A percentile compares a stretch with the other conserved stretches of the same genome.
These are phyloP conservation scores for Diadophis punctatus DNA, from an alignment of 2,113 vertebrate genomes.

Conservation along the genomic window DNA sequence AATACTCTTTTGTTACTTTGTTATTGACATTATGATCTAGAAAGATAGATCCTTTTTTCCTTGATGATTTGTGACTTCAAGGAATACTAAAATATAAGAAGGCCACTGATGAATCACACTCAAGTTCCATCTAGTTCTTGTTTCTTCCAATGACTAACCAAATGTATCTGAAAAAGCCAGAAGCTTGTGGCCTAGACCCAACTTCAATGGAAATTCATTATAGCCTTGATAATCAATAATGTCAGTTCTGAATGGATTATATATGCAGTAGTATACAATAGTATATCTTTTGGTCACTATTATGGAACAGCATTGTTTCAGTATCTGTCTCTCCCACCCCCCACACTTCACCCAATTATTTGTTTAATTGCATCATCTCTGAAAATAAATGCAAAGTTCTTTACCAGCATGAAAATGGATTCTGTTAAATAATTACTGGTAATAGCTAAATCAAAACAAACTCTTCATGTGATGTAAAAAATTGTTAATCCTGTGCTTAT, in stretches of 20 bases:
- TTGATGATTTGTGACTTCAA: not conserved
- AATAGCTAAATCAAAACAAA: conserved; percentile 1
- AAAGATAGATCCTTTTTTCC: not conserved
- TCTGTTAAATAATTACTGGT: not conserved
- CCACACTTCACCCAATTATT: not conserved
- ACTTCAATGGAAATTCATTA: not conserved
- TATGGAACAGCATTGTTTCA: not conserved
- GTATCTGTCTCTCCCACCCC: not conserved
- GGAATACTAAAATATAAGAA: not conserved
- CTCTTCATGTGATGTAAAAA: conserved; percentile 13
- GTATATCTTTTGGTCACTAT: not conserved
- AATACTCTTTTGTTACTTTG: not conserved
- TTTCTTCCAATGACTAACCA: not conserved
- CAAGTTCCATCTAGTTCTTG: not conserved
- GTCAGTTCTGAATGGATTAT: not conserved
- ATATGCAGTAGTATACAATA: too few species aligned
- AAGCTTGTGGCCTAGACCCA: not conserved
- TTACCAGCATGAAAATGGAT: not conserved
- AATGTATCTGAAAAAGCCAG: not conserved
- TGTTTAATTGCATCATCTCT: not conserved
- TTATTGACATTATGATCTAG: not conserved
- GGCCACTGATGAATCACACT: not conserved
- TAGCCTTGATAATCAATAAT: not conserved
- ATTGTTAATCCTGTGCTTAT: not conserved
- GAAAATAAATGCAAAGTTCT: not conserved